These are phyloP conservation scores for Hozukius guyotensis DNA, from an alignment of 2,797 vertebrate species.

Conservation along the genomic window DNA sequence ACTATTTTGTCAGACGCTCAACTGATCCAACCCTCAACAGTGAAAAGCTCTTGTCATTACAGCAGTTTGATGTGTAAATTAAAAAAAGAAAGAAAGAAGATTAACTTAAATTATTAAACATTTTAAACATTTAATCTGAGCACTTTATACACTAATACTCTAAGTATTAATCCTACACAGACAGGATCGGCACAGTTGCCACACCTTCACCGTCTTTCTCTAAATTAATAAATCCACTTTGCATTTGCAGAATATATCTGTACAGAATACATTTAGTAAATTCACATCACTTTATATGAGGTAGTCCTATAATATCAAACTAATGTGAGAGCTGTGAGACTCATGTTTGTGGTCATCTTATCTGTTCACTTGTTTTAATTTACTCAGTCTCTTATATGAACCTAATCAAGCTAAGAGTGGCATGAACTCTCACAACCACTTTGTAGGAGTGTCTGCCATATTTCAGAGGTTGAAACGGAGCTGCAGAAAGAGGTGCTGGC, in stretches of 20 bases:
- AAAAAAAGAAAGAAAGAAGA: background rate
- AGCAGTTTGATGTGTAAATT: background rate
- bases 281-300: background rate
- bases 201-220: background rate
- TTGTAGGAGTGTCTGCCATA: background rate
- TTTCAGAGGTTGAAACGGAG: background rate
- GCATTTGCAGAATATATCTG: background rate
- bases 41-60: background rate
- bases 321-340: background rate
- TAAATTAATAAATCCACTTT: background rate
- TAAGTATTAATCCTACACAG: background rate
- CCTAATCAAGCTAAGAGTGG: background rate
- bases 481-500: background rate
- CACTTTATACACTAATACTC: background rate
- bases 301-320: background rate
- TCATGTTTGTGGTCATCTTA: background rate
- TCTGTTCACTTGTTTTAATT: background rate
- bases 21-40: conserved; percentile 55
- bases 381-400: background rate
- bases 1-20: conserved; percentile 44
- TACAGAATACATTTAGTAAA: background rate
- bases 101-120: background rate
- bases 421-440: background rate
- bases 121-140: background rate
- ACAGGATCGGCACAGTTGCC: background rate